Base-by-base conservation (phyloP, 2,113 vertebrate species). In the Leptosomus discolor region DNA sequence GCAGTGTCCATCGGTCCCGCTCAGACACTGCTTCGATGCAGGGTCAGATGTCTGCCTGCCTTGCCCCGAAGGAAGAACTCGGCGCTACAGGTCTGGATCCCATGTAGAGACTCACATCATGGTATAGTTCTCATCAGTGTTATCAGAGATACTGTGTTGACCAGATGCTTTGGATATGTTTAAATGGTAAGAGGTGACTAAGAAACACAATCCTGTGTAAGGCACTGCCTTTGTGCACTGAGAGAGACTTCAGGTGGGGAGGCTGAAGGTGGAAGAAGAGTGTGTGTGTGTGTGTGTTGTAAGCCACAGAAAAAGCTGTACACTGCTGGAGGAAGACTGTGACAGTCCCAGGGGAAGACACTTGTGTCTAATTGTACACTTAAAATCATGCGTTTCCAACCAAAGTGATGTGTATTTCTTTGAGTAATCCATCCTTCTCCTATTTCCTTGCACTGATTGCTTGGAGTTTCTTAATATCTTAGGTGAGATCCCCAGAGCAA, bases 231-330 rank as follows among this genome's bases (percentile, higher is more conserved):
- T 11, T 30, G n/a, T 8, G 48, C 39, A 32, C 20, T 48, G 9
- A 1, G 15, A 37, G 29, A 32, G 45, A 4, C 43, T 11, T 32
- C 27, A 17, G 37, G 4, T 7, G 51, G 56, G 20, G 13, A 65
- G 36, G 21, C 20, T 6, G 45, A 43, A 32, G 27, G 10, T 21
- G 8, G 24, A 51, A 45, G 51, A 74, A 5, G 14, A 34, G 27
- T 22, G 23, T 3, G 1, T 1, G 27, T 22, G 23, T 3, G 1
- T 1, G 11, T 20, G 4, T 43, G 22, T 60, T 5, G 1, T 30
- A 56, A 56, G 32, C 12, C 15, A 8, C 24, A 32, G n/a, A 54
- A 32, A 30, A 70, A 21, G 11, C 6, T 19, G 12, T 18, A 15
- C 1, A 24, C 15, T 50, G 36, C 75, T 20, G 36, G 13, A 24